Conservation (phyloP, 2,888 invertebrate species). For the Nephrocerus scutellatus region DNA sequence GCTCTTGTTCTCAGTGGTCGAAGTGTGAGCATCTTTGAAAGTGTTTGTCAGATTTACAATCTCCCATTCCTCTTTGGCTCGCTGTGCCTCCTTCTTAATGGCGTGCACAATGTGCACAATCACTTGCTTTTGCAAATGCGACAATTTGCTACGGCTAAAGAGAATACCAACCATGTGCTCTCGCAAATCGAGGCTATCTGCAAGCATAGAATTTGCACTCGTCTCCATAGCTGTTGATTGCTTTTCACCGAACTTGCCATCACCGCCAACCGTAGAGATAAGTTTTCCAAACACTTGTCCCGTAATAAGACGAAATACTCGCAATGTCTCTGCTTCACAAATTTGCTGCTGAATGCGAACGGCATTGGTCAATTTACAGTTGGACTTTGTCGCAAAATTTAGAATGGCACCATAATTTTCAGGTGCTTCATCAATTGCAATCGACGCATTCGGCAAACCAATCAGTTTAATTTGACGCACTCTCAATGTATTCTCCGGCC, state of each 20-base stretch:
- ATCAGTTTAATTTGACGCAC: constrained; percentile 73
- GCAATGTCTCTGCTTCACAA: constrained; percentile 84
- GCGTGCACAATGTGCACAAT: constrained; percentile 86
- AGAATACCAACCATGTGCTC: constrained; percentile 96
- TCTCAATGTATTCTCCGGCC: constrained; percentile 83
- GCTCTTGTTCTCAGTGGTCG: constrained; percentile 21
- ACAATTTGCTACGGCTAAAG: constrained; percentile 87
- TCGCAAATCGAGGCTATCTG: constrained; percentile 64
- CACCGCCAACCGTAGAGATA: constrained; percentile 50
- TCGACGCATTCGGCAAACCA: constrained; percentile 50
- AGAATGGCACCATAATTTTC: constrained; percentile 12
- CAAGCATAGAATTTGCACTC: constrained; percentile 40
- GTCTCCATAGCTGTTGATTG: constrained; percentile 37
- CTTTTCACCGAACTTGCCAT: constrained; percentile 22
- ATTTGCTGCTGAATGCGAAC: constrained; percentile 69
- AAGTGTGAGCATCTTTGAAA: constrained; percentile 34
- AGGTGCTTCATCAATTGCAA: constrained; percentile 24
- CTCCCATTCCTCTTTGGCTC: constrained; percentile 90
- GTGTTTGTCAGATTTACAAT: constrained; percentile 46
- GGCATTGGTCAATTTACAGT: constrained; percentile 40
- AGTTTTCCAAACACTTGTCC: constrained; percentile 82
- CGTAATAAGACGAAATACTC: constrained; percentile 86
- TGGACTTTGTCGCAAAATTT: constrained; percentile 26
- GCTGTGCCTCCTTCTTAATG: constrained; percentile 78
- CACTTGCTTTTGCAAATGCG: constrained; percentile 87